Evolutionary conservation across 2,888 invertebrate species (phyloP), one percentile per base, ranked within the genome.

Genomic region (Lochmaea crataegi): DNA sequence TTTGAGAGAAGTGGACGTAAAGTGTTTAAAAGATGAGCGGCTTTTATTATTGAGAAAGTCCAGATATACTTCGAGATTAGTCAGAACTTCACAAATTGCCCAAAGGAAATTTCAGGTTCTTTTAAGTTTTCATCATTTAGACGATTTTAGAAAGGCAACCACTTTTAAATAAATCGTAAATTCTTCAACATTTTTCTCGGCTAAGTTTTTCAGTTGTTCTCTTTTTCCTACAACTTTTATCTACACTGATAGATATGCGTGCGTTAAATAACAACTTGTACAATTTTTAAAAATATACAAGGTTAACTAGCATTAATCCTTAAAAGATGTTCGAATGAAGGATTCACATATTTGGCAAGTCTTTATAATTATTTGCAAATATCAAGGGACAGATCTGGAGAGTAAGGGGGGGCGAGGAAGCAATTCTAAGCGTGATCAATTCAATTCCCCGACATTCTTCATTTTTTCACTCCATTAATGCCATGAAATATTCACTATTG

Each of bases 1-100:
- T 80, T 78, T 75, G 69, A 65, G 66, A 74, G 76, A 71, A 76
- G 78, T 79, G 77, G 77, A 74, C 78, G 75, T 77, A 76, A 80
- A 80, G 78, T 77, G 77, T 80, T 80, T 80, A 76, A 79, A 80
- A 77, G 80, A 79, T 80, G 78, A 80, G 77, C 77, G 77, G 76
- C 74, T 80, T 82, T 80, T 81, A 82, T 83, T 82, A 83, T 83
- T 82, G 79, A 78, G 78, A 83, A 82, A 83, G 82, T 83, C 82
- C 80, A 81, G 82, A 83, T 83, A 82, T 83, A 80, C 83, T 80
- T 74, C 74, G 79, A 82, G 83, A 84, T 85, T 83, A 84, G 82
- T 82, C 81, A 79, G 82, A 83, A 85, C 80, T 85, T 85, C 81
- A 80, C 76, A 82, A 84, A 82, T 82, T 80, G 83, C 84, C 82